Conservation (phyloP, 2,113 vertebrate species). For the Condylura cristata region DNA sequence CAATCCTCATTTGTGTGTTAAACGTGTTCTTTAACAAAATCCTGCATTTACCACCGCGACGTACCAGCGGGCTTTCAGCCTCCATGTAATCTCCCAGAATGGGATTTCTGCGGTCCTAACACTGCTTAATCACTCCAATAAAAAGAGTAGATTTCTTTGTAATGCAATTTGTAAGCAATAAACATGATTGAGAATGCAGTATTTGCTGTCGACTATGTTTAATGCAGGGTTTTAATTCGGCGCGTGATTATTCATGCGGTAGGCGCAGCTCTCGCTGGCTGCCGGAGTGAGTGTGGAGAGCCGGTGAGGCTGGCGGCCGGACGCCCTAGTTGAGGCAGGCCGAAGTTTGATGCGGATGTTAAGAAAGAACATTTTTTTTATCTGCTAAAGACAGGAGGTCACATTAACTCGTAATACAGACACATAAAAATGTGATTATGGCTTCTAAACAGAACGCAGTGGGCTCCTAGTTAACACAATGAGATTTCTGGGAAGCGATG, state of each 20-base stretch:
- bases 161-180: conserved; percentile 79
- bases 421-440: conserved; percentile 89
- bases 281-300: no score
- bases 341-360: conserved; percentile 68
- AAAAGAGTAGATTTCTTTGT: conserved; percentile 78
- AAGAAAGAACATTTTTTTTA: conserved; percentile 57
- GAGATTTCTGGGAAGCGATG: conserved; percentile 89
- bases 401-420: conserved; percentile 87
- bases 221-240: conserved; percentile 62
- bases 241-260: conserved; percentile 70
- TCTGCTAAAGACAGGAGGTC: conserved; percentile 86
- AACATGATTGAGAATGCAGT: conserved; percentile 75
- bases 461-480: conserved; percentile 89
- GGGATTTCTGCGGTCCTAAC: conserved; percentile 14
- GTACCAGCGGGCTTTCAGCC: neutral
- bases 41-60: neutral
- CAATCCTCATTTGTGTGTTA: conserved; percentile 22
- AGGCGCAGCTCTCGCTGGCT: no score
- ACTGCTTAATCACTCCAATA: conserved; percentile 74
- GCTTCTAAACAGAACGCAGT: conserved; percentile 87
- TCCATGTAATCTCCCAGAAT: conserved; percentile 27
- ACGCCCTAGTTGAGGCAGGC: neutral
- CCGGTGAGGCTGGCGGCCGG: conserved; percentile 22
- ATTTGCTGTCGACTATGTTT: conserved; percentile 30
- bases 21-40: conserved; percentile 56